Base-by-base conservation (phyloP, 2,113 vertebrate species). In the Antechinus stuartii region DNA sequence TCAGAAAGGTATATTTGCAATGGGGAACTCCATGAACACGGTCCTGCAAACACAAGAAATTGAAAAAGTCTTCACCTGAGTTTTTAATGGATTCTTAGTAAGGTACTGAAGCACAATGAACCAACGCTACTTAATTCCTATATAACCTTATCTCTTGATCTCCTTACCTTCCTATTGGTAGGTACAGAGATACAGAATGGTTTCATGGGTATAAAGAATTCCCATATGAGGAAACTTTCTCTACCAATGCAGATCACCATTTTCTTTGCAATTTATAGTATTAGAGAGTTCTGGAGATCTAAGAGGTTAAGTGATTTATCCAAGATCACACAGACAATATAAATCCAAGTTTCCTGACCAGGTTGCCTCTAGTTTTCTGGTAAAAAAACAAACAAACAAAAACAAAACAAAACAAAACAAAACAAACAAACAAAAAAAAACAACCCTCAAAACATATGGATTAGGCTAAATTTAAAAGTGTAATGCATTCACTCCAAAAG, bases 1-100 rank as follows among this genome's bases (percentile, higher is more conserved):
- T 95, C 61, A 96, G n/a, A 76, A 76, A 96, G 47, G 8, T 3
- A 53, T 42, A 42, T 22, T 76, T 76, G 35, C 68, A 76, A 22
- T 76, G 35, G 35, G 19, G 35, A 22, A n/a, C 3, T n/a, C 35
- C 42, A 19, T 42, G 16, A 76, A 42, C 16, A 8, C 42, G 14
- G 7, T 76, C 68, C 35, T 76, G 14, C 68, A 76, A 76, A 76
- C 68, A 76, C 68, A 76, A 12, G 68, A 76, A 42, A 14, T 16
- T n/a, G 35, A 68, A 68, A 61, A 68, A 68, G 35, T 68, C 61
- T 68, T 68, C 61, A 68, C 61, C 35, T 76, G 35, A n/a, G 14
- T 42, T 42, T 76, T 76, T 22, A 19, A 42, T 76, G 35, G 16
- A 76, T 76, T 76, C 35, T 76, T n/a, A 76, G 35, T 19, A 76